Base-by-base conservation (phyloP, 92 coral and sea anemone species). In the Palythoa grandiflora region DNA sequence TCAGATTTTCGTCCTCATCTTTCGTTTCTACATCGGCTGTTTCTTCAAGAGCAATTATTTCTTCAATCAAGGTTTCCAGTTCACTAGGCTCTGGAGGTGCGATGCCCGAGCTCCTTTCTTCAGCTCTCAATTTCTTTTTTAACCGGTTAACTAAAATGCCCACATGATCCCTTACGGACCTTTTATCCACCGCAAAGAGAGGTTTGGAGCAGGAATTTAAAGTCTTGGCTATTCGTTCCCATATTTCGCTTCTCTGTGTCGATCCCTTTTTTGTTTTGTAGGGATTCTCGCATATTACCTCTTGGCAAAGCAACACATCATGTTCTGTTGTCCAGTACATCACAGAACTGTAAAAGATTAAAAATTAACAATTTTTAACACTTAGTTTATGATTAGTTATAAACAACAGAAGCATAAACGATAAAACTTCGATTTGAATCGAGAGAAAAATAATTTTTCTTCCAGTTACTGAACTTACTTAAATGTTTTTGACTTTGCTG, bases 11-110 rank as follows among this genome's bases (percentile, higher is more conserved):
- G 85, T 55, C 48, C 66, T 79, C 84, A 52, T 79, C 20, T 21
- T 40, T 40, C 47, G 5, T 40, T 2, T 40, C 85, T 57, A 44
- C 35, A 39, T 60, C 73, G 36, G 73, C 48, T 16, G 72, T 80
- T 80, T 80, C 85, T 59, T 80, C 85, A 11, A 80, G 14, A 28
- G 52, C 73, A 14, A 59, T 40, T 36, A 80, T 80, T 59, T 80
- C 71, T 51, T 80, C 71, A 9, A 57, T 2, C 71, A 80, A 21
- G 48, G 57, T 80, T 39, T 65, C 71, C 37, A 72, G 78, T 72
- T 84, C 80, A 19, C 79, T 72, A 50, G 79, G 88, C 60, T 83
- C 60, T 39, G 87, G 36, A 54, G 74, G 74, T 75, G 86, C 74
- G 74, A 80, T 80, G 57, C 74, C 74, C 36, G 74, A 61, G 76